Evolutionary conservation across 2,888 invertebrate genomes (phyloP).

Genomic region (Phalera bucephala): DNA sequence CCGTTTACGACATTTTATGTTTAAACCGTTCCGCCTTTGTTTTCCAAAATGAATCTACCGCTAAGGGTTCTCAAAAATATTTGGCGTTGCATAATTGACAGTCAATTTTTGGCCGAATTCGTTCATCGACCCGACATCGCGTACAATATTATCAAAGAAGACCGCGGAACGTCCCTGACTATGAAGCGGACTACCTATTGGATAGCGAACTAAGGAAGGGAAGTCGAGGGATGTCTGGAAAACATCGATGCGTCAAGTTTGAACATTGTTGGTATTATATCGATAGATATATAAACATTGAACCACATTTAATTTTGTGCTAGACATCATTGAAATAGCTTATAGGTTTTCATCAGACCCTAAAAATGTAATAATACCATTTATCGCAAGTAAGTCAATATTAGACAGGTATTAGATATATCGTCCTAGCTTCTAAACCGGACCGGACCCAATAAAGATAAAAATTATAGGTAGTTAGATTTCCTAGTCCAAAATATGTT

Average conservation of each 20-base stretch:
- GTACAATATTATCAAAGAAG: slow-evolving; percentile 58
- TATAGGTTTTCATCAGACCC: no score
- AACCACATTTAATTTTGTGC: no score
- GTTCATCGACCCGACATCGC: slow-evolving; percentile 60
- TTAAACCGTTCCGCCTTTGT: slow-evolving; percentile 34
- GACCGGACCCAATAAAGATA: no score
- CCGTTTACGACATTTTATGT: slow-evolving; percentile 54
- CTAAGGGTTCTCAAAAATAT: slow-evolving; percentile 29
- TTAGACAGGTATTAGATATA: no score
- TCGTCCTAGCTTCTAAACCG: no score
- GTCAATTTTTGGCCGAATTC: slow-evolving; percentile 50
- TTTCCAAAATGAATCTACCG: slow-evolving; percentile 24
- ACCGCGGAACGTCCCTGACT: slow-evolving; percentile 61
- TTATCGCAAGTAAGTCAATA: no score
- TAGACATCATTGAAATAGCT: no score
- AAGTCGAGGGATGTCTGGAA: slow-evolving; percentile 11
- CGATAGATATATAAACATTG: no score
- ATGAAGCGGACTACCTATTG: slow-evolving; percentile 56
- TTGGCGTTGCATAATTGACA: slow-evolving; percentile 46
- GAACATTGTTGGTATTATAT: slow-evolving; percentile 2
- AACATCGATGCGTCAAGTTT: slow-evolving; percentile 3
- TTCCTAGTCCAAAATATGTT: no score
- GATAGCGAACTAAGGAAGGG: slow-evolving; percentile 34
- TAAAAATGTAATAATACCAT: no score
- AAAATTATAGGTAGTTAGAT: no score